Evolutionary conservation across 2,797 vertebrate species (phyloP).

Genomic region (Argentina silus): DNA sequence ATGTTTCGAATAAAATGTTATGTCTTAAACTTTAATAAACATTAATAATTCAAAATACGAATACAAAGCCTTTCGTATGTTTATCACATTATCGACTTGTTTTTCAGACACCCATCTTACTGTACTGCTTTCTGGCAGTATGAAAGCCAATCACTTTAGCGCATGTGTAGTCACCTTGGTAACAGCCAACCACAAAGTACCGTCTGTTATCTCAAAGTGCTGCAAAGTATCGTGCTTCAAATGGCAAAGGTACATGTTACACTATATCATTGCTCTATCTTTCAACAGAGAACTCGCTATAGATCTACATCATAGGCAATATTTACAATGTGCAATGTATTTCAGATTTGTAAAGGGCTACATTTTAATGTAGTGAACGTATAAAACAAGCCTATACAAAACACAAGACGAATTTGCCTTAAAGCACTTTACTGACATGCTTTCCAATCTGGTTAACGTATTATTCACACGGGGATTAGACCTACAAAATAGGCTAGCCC

Average conservation of each 20-base stretch:
- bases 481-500: no score
- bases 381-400: no score
- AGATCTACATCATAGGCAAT: no score
- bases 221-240: conserved; percentile 56
- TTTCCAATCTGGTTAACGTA: no score
- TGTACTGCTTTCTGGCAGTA: conserved; percentile 68
- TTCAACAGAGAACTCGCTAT: no score
- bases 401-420: no score
- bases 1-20: conserved; percentile 62
- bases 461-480: no score
- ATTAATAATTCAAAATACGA: neutral
- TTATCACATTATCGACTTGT: conserved; percentile 16
- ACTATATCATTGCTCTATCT: neutral
- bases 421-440: no score
- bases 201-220: conserved; percentile 31
- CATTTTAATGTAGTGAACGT: no score
- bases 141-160: conserved; percentile 55
- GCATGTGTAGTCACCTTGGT: conserved; percentile 46
- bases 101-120: conserved; percentile 22
- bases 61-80: conserved; percentile 9
- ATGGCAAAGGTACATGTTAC: neutral
- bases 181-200: conserved; percentile 42
- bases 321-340: no score
- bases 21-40: neutral
- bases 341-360: no score